These are phyloP conservation scores for Helicoverpa armigera DNA, from an alignment of 1,140 invertebrate species.

Conservation along the genomic window DNA sequence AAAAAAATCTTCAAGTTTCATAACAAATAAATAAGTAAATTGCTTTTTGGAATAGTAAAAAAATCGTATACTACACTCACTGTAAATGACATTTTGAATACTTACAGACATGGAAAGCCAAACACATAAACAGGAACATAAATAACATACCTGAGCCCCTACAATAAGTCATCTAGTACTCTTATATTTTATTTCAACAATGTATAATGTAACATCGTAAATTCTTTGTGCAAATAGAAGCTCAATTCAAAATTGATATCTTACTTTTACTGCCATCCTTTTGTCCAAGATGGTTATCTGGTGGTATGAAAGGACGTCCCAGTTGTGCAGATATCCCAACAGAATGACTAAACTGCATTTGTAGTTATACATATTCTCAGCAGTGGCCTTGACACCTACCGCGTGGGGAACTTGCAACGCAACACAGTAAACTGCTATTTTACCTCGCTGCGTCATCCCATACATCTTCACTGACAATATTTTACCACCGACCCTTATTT, in stretches of 20 bases:
- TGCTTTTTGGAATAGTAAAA: too few species aligned
- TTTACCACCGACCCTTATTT: slow-evolving; percentile 72
- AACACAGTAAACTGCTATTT: slow-evolving; percentile 60
- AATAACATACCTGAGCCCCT: neutral
- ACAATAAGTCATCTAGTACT: too few species aligned
- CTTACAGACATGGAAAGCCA: too few species aligned
- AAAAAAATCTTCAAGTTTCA: too few species aligned
- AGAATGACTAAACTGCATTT: slow-evolving; percentile 62
- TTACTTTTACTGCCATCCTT: slow-evolving; percentile 56
- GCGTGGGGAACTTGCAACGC: slow-evolving; percentile 61
- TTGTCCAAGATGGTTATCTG: slow-evolving; percentile 60
- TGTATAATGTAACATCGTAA: too few species aligned
- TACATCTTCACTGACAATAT: slow-evolving; percentile 71
- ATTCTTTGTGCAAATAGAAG: slow-evolving; percentile 24
- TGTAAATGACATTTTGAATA: too few species aligned
- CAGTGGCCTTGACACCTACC: slow-evolving; percentile 68
- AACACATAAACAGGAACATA: neutral
- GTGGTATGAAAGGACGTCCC: slow-evolving; percentile 49
- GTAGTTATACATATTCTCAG: slow-evolving; percentile 67
- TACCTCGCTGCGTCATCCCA: slow-evolving; percentile 63
- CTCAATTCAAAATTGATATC: slow-evolving; percentile 57
- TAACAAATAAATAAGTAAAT: too few species aligned
- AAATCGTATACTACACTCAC: too few species aligned
- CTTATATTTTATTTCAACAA: too few species aligned
- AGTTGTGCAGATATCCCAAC: slow-evolving; percentile 50